phyloP scores from a whole-genome alignment of 2,888 invertebrate species.

The Crossocerus cetratus region DNA sequence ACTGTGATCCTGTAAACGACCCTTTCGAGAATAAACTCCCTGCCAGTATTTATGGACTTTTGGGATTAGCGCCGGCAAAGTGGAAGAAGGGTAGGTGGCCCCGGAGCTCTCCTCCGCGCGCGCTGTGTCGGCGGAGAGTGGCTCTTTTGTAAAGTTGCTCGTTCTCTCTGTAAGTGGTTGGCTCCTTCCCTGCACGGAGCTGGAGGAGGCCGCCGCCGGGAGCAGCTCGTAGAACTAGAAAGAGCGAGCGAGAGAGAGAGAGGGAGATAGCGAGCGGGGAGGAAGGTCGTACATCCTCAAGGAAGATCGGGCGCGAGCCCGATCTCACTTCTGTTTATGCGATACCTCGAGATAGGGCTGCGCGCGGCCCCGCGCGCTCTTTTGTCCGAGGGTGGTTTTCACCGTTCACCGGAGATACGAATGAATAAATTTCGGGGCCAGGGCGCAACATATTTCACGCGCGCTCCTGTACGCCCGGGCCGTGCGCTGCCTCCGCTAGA shows the following conservation, averaged over 20 bases:
- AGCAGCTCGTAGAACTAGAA: conserved; percentile 9
- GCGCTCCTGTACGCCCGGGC: not conserved
- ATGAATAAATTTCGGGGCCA: conserved; percentile 53
- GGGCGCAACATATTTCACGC: conserved; percentile 39
- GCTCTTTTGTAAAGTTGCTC: conserved; percentile 52
- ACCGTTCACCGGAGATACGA: conserved; percentile 47
- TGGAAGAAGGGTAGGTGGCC: conserved; percentile 13
- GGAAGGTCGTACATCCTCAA: conserved; percentile 50
- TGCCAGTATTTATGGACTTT: conserved; percentile 62
- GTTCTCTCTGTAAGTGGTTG: conserved; percentile 4
- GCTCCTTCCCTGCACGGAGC: too few relatives aligned
- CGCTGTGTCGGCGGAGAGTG: conserved; percentile 18
- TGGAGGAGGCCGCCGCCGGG: conserved; percentile 24
- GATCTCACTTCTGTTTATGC: conserved; percentile 69
- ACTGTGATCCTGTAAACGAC: conserved; percentile 59
- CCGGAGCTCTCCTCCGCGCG: conserved; percentile 13
- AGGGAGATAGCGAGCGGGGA: not conserved
- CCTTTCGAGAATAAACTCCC: conserved; percentile 59
- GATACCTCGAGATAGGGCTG: conserved; percentile 63
- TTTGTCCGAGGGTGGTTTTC: conserved; percentile 67
- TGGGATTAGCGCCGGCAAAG: conserved; percentile 53
- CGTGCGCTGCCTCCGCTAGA: too few relatives aligned
- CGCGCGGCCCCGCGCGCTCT: conserved; percentile 51
- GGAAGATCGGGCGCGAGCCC: conserved; percentile 58
- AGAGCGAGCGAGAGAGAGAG: too few relatives aligned